Evolutionary conservation across 2,888 invertebrate species (phyloP).

Genomic region (Acholoe squamosa): DNA sequence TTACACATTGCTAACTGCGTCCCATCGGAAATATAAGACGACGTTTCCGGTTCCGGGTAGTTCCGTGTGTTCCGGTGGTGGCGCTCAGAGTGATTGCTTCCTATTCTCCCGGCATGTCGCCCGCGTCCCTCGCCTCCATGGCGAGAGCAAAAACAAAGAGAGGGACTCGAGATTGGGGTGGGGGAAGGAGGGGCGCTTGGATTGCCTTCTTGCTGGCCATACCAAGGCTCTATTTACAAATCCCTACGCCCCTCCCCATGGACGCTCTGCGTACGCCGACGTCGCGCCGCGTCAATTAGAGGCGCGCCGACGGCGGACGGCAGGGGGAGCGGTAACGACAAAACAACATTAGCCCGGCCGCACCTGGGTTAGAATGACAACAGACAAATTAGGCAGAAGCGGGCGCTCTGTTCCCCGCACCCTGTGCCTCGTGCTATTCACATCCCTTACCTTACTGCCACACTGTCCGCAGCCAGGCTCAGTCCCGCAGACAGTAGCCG

Average conservation of each 20-base stretch:
- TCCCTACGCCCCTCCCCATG: neutral
- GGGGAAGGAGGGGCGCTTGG: neutral
- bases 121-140: neutral
- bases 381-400: neutral
- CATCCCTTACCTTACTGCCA: slow-evolving; percentile 37
- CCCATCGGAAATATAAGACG: too few relatives aligned
- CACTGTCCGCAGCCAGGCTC: slow-evolving; percentile 57
- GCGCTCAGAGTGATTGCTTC: neutral
- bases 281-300: neutral
- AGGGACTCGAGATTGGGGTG: neutral
- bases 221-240: slow-evolving; percentile 10
- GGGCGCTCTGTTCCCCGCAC: neutral
- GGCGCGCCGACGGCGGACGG: slow-evolving; percentile 4
- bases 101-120: too few relatives aligned
- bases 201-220: neutral
- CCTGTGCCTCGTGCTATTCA: neutral
- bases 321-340: neutral
- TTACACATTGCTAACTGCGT: too few relatives aligned
- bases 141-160: slow-evolving; percentile 1
- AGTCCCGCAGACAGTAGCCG: slow-evolving; percentile 52
- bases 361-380: slow-evolving; percentile 25
- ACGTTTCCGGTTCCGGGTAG: neutral
- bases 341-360: neutral
- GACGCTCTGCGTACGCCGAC: neutral
- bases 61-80: neutral